A percentile compares a stretch with the other conserved stretches of the same genome.
phyloP scores from a whole-genome alignment of 1,140 invertebrate genomes.

The Eufriesea mexicana region DNA sequence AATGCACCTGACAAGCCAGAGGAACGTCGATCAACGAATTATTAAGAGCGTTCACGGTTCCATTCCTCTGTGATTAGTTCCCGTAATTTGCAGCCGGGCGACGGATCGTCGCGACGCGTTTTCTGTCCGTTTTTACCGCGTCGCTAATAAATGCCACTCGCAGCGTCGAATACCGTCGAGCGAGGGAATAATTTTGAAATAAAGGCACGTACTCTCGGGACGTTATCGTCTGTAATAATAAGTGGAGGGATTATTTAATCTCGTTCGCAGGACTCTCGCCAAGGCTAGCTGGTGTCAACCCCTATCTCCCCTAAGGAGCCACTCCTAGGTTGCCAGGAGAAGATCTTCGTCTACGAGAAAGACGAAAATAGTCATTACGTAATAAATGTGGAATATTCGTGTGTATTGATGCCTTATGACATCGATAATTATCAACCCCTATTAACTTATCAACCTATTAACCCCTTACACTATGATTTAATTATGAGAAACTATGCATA shows the following conservation, averaged over 20 bases:
- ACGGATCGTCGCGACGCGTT: background rate
- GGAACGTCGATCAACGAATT: background rate
- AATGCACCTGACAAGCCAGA: background rate
- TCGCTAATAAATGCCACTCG: constrained; percentile 31
- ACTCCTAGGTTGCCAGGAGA: too few species aligned
- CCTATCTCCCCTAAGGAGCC: too few species aligned
- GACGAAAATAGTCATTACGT: too few species aligned
- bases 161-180: background rate
- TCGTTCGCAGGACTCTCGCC: too few species aligned
- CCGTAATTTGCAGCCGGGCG: background rate
- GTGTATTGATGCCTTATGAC: too few species aligned
- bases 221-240: constrained; percentile 33
- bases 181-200: constrained; percentile 37
- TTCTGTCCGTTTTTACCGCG: constrained; percentile 5
- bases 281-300: background rate
- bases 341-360: too few species aligned
- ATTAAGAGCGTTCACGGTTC: background rate
- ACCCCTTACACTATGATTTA: too few species aligned
- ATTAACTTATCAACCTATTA: too few species aligned
- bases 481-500: too few species aligned
- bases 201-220: constrained; percentile 26
- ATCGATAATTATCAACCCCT: too few species aligned
- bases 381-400: too few species aligned
- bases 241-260: constrained; percentile 24
- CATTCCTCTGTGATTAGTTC: background rate